A percentile compares a stretch with the other conserved stretches of the same genome.
Evolutionary conservation across 2,113 vertebrate genomes (phyloP).

Genomic region (Pithys albifrons): DNA sequence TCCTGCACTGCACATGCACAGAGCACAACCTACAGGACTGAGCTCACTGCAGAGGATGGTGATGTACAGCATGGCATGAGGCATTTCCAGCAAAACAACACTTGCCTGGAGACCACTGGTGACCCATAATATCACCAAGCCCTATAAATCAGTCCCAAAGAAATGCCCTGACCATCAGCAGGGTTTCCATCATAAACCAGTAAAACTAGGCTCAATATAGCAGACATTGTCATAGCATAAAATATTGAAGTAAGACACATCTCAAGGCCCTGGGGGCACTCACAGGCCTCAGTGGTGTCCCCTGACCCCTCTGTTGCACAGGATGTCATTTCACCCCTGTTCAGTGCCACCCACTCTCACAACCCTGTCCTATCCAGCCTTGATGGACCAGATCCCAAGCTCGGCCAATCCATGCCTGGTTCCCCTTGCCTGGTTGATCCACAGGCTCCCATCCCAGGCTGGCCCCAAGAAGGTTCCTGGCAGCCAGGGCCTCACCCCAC

Average conservation of each 20-base stretch:
- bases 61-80: fast-evolving
- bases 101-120: too few relatives aligned
- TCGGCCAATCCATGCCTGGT: fast-evolving
- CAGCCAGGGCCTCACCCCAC: fast-evolving
- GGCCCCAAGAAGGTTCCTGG: too few relatives aligned
- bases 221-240: neutral
- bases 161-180: neutral
- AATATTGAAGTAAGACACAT: neutral
- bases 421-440: fast-evolving
- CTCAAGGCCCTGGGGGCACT: neutral
- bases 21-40: neutral
- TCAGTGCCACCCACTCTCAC: neutral
- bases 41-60: neutral
- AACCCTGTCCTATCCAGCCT: neutral
- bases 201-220: neutral
- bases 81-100: fast-evolving
- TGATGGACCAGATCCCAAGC: neutral
- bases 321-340: fast-evolving
- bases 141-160: neutral
- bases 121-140: neutral
- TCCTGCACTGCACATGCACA: neutral
- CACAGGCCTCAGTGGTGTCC: neutral
- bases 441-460: too few relatives aligned
- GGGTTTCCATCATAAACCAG: neutral
- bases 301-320: fast-evolving